Evolutionary conservation across 2,888 invertebrate genomes (phyloP).

Genomic region (Ophion ellenae): DNA sequence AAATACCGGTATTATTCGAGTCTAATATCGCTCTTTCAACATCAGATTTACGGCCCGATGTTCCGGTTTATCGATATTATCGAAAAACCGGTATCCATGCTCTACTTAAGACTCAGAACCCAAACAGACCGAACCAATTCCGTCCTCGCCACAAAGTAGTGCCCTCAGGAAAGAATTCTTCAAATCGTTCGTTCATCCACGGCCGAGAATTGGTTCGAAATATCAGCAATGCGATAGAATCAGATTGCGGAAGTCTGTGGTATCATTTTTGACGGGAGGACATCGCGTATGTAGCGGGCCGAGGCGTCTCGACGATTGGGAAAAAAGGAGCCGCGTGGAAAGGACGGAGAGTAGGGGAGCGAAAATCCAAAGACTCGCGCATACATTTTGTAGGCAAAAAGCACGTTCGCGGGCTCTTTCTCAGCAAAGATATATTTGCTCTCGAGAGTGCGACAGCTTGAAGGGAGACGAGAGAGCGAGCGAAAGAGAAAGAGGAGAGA

Average conservation of each 20-base stretch:
- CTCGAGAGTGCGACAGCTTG: slow-evolving; percentile 49
- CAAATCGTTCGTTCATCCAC: neutral
- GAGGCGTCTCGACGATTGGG: slow-evolving; percentile 39
- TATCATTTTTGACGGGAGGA: slow-evolving; percentile 25
- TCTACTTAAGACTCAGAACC: too few relatives aligned
- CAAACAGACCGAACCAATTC: too few relatives aligned
- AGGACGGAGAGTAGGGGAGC: neutral
- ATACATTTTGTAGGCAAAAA: neutral
- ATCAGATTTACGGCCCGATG: too few relatives aligned
- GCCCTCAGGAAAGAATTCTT: too few relatives aligned
- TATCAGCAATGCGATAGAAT: too few relatives aligned
- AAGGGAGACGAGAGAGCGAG: slow-evolving; percentile 31
- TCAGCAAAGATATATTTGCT: slow-evolving; percentile 59
- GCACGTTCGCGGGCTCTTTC: slow-evolving; percentile 16
- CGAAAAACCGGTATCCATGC: too few relatives aligned
- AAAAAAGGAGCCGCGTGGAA: neutral
- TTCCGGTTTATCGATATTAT: too few relatives aligned
- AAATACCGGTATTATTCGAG: too few relatives aligned
- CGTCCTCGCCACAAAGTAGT: too few relatives aligned
- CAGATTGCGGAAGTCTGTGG: neutral
- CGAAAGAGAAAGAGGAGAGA: slow-evolving; percentile 47
- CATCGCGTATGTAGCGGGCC: slow-evolving; percentile 44
- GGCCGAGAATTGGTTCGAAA: too few relatives aligned
- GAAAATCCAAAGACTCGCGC: slow-evolving; percentile 5
- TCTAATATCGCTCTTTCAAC: too few relatives aligned